Evolutionary conservation across 1,140 invertebrate genomes (phyloP).

Genomic region (Monomorium pharaonis): DNA sequence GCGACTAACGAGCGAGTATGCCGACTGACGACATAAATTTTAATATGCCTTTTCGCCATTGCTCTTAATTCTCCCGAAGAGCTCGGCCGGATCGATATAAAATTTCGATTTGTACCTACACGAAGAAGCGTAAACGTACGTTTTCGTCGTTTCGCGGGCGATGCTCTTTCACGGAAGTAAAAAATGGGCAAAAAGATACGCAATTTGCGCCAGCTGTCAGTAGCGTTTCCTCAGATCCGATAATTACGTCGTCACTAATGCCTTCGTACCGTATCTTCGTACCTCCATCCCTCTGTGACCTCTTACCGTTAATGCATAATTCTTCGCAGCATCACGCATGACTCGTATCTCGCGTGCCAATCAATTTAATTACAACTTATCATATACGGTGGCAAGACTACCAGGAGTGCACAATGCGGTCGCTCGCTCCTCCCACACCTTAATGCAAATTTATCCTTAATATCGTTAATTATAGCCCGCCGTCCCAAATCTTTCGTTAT

Average conservation of each 20-base stretch:
- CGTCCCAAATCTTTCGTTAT: slow-evolving; percentile 77
- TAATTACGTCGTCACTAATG: slow-evolving; percentile 36
- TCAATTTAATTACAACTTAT: slow-evolving; percentile 82
- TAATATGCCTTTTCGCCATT: background rate
- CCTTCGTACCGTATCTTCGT: background rate
- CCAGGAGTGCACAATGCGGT: slow-evolving; percentile 67
- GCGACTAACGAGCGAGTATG: background rate
- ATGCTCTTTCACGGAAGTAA: background rate
- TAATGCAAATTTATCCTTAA: slow-evolving; percentile 73
- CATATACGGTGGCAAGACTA: slow-evolving; percentile 66
- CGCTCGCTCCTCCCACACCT: slow-evolving; percentile 39
- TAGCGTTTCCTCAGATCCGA: background rate
- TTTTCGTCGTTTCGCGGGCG: background rate
- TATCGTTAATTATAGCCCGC: slow-evolving; percentile 80
- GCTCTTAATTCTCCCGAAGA: background rate
- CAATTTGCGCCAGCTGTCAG: background rate
- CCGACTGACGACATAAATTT: slow-evolving; percentile 21
- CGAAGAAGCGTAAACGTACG: background rate
- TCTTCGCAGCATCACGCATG: slow-evolving; percentile 17
- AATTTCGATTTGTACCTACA: background rate
- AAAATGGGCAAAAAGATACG: too few relatives aligned
- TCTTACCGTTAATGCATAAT: slow-evolving; percentile 62
- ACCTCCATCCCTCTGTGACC: slow-evolving; percentile 15
- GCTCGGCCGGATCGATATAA: background rate
- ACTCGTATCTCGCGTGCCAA: slow-evolving; percentile 71